Conservation (phyloP, 1,140 invertebrate genomes). For the Drosophila micromelanica region DNA sequence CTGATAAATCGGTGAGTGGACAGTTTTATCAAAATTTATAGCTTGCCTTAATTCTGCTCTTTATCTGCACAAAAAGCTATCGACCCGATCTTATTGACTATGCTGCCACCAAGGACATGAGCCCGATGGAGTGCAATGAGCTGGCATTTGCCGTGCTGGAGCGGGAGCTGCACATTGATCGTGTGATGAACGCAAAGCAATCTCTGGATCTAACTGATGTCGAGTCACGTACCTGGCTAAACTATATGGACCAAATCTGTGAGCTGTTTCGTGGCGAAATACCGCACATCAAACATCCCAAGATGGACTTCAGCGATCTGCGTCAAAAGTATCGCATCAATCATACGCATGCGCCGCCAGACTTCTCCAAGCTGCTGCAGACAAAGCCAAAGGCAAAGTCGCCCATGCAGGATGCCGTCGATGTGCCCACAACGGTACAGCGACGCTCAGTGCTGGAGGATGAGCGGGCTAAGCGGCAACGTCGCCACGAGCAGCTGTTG, state of each 20-base stretch:
- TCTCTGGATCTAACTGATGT: slow-evolving; percentile 89
- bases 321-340: slow-evolving; percentile 80
- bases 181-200: slow-evolving; percentile 93
- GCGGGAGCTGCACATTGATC: slow-evolving; percentile 89
- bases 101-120: slow-evolving; percentile 88
- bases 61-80: slow-evolving; percentile 88
- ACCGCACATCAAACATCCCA: slow-evolving; percentile 91
- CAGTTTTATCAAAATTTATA: no score
- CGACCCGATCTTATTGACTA: slow-evolving; percentile 94
- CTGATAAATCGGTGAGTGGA: slow-evolving; percentile 77
- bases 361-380: slow-evolving; percentile 81
- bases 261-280: slow-evolving; percentile 93
- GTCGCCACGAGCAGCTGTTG: slow-evolving; percentile 70
- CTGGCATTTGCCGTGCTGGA: slow-evolving; percentile 93
- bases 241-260: slow-evolving; percentile 95
- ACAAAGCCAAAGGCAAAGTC: slow-evolving; percentile 80
- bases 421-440: slow-evolving; percentile 69
- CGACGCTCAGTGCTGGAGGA: slow-evolving; percentile 79
- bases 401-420: slow-evolving; percentile 79
- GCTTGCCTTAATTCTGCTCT: not conserved
- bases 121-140: slow-evolving; percentile 89
- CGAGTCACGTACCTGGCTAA: slow-evolving; percentile 91
- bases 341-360: slow-evolving; percentile 70
- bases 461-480: slow-evolving; percentile 76
- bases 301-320: slow-evolving; percentile 86